Evolutionary conservation across 2,888 invertebrate species (phyloP), one percentile per base, ranked within the genome.

Genomic region (Elegia similella): DNA sequence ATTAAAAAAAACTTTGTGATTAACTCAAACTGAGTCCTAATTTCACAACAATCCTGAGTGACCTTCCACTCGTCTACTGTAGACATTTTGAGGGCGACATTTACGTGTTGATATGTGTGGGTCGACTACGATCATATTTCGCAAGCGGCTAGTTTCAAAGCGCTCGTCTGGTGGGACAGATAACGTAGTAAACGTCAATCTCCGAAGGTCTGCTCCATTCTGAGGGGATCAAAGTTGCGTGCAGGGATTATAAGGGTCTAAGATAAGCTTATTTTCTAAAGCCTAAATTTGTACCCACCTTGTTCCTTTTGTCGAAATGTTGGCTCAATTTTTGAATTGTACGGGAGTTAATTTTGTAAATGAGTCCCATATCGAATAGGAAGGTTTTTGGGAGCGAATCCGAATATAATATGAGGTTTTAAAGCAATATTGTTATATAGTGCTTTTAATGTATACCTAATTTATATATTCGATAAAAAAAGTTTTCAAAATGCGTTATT

Each of bases 201-300:
- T 88, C 79, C 76, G 80, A 77, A 80, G 84, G 84, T 79, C 77
- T 80, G 73, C 77, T 80, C 82, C 83, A 86, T 87, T 87, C 82
- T 80, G 80, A 79, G 77, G 74, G 86, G 88, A 86, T 86, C 87
- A 88, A 88, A 88, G 86, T 89, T 85, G 85, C 79, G 86, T 83
- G 75, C 75, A 75, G 75, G 87, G 89, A 89, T 89, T 89, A 89
- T 89, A 87, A 88, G 88, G 89, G 89, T 88, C 84, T 79, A 82
- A 85, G 88, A 88, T 87, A 87, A 88, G 84, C 83, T 84, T 82
- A 84, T 86, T 87, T 86, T 84, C 78, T 78, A 81, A 82, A 84
- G 75, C 80, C 81, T 83, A 84, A 87, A 86, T 86, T 86, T 82
- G 81, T 86, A 80, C 76, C 80, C 74, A 77, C 78, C 76, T 79